Evolutionary conservation across 1,140 invertebrate species (phyloP), one percentile per base, ranked within the genome.

Genomic region (Lordiphosa collinella): DNA sequence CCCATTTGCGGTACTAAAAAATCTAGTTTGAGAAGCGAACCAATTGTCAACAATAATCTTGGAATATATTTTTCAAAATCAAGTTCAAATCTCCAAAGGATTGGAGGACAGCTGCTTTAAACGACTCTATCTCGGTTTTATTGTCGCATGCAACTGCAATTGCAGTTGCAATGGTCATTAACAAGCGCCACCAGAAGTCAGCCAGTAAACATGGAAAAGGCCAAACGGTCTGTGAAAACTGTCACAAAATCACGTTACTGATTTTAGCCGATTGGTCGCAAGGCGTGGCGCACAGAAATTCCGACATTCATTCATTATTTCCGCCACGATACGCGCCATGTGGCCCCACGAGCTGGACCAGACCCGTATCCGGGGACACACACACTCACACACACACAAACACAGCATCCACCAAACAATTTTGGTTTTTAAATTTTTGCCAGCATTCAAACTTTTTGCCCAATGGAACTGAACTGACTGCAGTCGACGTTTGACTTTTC

Each of bases 231-330:
- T 58, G 41, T 67, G 53, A 58, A 79, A 80, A 61, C 40, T 70
- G 69, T 70, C 69, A 62, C 40, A 64, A 48, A 79, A 67, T 64
- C 55, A 55, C 38, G 56, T 69, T 40, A 62, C 59, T 41, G 41
- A 54, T 68, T 59, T 65, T 60, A 64, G 54, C 8, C 65, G 52
- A 52, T 59, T 75, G 46, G 58, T 48, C 43, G 48, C 31, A 38
- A 16, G 47, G 48, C 36, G 31, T 6, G 16, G 18, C 49, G 37
- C 29, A 35, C 29, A 44, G 36, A 36, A 14, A 65, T 50, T 69
- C 25, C 44, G 48, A 37, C 57, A 53, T 66, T 73, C 57, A 78
- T 79, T 80, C 75, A 82, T 70, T 80, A 79, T 79, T 80, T 79
- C 59, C 75, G 61, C 58, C 63, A 52, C 52, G 68, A 68, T 69